Evolutionary conservation across 2,888 invertebrate genomes (phyloP), one percentile per base, ranked within the genome.

Genomic region (Drosophila infuscata): DNA sequence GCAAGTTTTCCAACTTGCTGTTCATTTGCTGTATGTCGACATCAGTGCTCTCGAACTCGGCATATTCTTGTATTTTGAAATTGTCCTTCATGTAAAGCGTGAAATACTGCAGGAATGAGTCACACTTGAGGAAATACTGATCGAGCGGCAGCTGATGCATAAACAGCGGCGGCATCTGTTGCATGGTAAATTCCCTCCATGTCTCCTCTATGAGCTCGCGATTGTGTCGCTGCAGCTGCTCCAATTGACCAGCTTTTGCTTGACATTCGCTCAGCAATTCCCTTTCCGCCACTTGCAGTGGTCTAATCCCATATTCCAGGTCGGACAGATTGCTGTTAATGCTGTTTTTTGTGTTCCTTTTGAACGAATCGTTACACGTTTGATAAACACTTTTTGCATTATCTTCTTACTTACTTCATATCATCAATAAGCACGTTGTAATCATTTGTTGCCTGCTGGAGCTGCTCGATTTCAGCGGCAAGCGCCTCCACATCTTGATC

Each of bases 91-190:
- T 87, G 49, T 91, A 92, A 36, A 92, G 70, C 0, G 87, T 89
- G 15, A 93, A 89, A 59, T 92, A 91, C 51, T 92, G 91, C 70
- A 91, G 83, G 59, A 93, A 93, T 0, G 91, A 91, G 59, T 93
- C 92, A 62, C 91, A 92, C 76, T 92, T 92, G 0, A 83, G 70
- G 12, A 92, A 91, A 52, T 93, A 93, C 60, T 92, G 91, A 33
- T 93, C 93, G 41, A 93, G 67, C 0, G 92, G 89, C 66, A 92
- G 68, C 58, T 93, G 93, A 70, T 92, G 92, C 74, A 93, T 88
- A 35, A 93, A 92, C 1, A 93, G 68, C 0, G 93, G 91, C 0
- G 92, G 92, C 6, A 83, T 70, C 73, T 93, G 92, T 90, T 91
- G 64, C 6, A 77, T 20, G 41, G 74, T 89, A 32, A 92, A 92